Evolutionary conservation across 2,797 vertebrate species (phyloP).

Genomic region (Halcyon leucocephala): DNA sequence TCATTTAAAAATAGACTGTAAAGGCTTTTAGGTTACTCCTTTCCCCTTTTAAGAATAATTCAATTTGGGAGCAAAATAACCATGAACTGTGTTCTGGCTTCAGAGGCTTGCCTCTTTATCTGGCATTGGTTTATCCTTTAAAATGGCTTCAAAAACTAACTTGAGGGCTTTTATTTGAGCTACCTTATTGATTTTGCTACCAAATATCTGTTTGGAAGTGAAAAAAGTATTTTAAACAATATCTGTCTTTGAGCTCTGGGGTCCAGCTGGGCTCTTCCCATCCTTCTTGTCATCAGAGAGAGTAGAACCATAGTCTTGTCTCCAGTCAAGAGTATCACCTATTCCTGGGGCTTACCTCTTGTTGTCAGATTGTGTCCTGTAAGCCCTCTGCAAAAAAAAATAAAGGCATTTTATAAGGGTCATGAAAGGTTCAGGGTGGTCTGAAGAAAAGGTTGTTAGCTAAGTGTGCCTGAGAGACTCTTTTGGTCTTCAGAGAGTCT

Average conservation of each 20-base stretch:
- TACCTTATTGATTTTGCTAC: not conserved
- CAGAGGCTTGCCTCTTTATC: not conserved
- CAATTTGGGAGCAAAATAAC: not conserved
- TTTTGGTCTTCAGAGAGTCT: not conserved
- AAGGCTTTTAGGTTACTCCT: slow-evolving; percentile 13
- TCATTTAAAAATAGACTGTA: slow-evolving; percentile 1
- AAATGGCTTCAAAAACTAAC: not conserved
- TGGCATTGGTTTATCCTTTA: not conserved
- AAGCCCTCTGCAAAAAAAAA: not conserved
- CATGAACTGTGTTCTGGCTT: not conserved
- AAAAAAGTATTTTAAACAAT: not conserved
- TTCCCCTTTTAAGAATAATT: slow-evolving; percentile 22
- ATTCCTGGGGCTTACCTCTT: not conserved
- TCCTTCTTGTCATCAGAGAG: not conserved
- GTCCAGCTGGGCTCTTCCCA: not conserved
- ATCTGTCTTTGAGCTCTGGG: not conserved
- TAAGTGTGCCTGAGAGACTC: not conserved
- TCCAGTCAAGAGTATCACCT: not conserved
- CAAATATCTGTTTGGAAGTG: not conserved
- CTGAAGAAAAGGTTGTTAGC: not conserved
- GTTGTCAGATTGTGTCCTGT: not conserved
- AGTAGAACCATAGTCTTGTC: not conserved
- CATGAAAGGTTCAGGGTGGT: not conserved
- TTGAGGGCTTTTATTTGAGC: not conserved
- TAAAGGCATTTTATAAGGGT: not conserved